A percentile compares a stretch with the other conserved stretches of the same genome.
Evolutionary conservation across 2,797 vertebrate species (phyloP).

Genomic region (Benthosema pterotum): DNA sequence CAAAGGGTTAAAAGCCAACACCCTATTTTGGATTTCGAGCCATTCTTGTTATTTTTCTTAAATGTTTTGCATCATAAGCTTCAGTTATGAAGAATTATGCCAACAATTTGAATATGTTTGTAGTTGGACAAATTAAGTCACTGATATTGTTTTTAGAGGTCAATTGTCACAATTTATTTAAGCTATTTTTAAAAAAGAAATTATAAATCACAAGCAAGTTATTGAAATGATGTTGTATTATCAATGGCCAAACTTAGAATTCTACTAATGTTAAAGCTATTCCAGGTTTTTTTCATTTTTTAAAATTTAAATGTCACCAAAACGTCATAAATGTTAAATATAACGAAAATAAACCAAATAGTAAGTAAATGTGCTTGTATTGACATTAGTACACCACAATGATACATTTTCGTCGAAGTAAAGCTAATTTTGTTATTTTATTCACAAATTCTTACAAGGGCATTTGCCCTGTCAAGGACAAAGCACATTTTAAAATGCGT

Average conservation of each 20-base stretch:
- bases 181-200: conserved; percentile 35
- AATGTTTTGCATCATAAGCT: conserved; percentile 38
- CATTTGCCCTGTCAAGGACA: conserved; percentile 87
- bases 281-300: conserved; percentile 18
- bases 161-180: conserved; percentile 35
- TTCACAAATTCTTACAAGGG: conserved; percentile 71
- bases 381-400: conserved; percentile 19
- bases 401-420: conserved; percentile 36
- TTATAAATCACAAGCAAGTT: conserved; percentile 24
- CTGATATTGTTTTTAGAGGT: conserved; percentile 19
- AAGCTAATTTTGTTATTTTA: conserved; percentile 41
- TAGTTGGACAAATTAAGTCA: conserved; percentile 1
- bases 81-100: conserved; percentile 26
- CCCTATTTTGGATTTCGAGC: conserved; percentile 82
- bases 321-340: conserved; percentile 49
- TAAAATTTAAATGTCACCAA: conserved; percentile 41
- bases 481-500: conserved; percentile 86
- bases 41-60: conserved; percentile 59
- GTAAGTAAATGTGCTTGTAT: conserved; percentile 14
- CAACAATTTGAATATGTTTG: conserved; percentile 20
- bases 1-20: conserved; percentile 90
- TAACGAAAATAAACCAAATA: conserved; percentile 59
- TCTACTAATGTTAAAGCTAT: neutral
- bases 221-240: conserved; percentile 22
- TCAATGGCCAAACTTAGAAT: conserved; percentile 2